Conservation (phyloP, 2,797 vertebrate species). For the Betta splendens region DNA sequence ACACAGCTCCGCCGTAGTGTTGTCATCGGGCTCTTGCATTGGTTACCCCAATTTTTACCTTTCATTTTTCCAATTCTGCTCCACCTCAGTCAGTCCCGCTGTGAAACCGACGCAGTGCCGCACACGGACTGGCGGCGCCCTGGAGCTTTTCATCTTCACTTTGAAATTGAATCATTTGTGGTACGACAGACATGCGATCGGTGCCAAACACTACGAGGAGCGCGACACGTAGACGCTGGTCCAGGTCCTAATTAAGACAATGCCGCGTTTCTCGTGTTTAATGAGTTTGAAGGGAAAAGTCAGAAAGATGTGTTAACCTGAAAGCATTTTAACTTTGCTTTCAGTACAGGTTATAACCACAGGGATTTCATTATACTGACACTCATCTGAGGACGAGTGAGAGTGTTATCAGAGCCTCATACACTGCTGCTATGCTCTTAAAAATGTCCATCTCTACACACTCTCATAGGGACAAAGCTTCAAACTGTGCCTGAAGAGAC, state of each 20-base stretch:
- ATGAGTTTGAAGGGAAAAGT: background rate
- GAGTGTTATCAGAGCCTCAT: constrained; percentile 16
- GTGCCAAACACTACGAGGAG: constrained; percentile 8
- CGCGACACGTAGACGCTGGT: constrained; percentile 1
- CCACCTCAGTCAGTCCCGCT: constrained; percentile 43
- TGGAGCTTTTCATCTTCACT: constrained; percentile 73
- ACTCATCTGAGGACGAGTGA: constrained; percentile 19
- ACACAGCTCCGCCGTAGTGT: constrained; percentile 5
- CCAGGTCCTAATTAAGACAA: constrained; percentile 9
- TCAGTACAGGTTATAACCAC: constrained; percentile 19
- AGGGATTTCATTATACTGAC: constrained; percentile 32
- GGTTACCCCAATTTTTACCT: constrained; percentile 7
- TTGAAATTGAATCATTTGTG: constrained; percentile 41
- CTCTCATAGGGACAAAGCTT: constrained; percentile 15
- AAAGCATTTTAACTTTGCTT: constrained; percentile 27
- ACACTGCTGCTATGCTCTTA: constrained; percentile 26
- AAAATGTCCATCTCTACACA: constrained; percentile 30
- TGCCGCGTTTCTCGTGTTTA: constrained; percentile 22
- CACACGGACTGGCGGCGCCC: constrained; percentile 47
- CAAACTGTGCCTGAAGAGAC: constrained; percentile 18
- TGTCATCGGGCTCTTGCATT: constrained; percentile 6
- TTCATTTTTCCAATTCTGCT: constrained; percentile 4
- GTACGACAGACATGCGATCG: constrained; percentile 4
- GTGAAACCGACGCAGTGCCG: constrained; percentile 50
- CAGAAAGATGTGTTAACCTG: too few species aligned